Evolutionary conservation across 2,888 invertebrate genomes (phyloP), one percentile per base, ranked within the genome.

Genomic region (Acholoe squamosa): DNA sequence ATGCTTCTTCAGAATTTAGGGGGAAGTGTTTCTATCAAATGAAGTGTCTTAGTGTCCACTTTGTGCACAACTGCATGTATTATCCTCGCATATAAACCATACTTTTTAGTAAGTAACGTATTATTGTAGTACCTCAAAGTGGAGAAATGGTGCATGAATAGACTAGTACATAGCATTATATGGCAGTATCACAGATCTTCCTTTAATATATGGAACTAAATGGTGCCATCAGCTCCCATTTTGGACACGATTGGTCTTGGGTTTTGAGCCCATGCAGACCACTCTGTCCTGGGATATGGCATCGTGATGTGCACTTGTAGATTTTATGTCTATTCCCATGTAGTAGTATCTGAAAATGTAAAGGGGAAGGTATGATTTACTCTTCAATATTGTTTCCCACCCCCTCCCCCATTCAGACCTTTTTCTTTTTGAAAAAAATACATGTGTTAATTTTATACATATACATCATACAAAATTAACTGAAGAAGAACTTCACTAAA

Each of bases 171-270:
- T 43, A 43, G 43, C 43, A 43, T 43, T 10, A 43, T 3, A 7
- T 43, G 43, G 43, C 43, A 61, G 61, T 61, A 61, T 61, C 61
- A 61, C 61, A 61, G 61, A n/a, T 61, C 19, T 7, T n/a, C n/a
- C 22, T n/a, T 61, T n/a, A n/a, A n/a, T n/a, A 14, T n/a, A n/a
- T 61, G 43, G 43, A 43, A 43, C 61, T 14, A n/a, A 7, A 19
- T n/a, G 12, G 19, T 3, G 22, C 7, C 61, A 19, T 61, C 61
- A 61, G n/a, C 61, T 61, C 22, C 61, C 61, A 28, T 77, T 33
- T 19, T 77, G 77, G 77, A 84, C 19, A 16, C 84, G 34, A 33
- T 25, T 84, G 84, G 12, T 34, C 84, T 84, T 84, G 84, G 84
- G 34, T 22, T 84, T 84, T 14, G 33, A 22, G 0, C n/a, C 34